These are phyloP conservation scores for Puntigrus tetrazona DNA, from an alignment of 2,113 vertebrate species.

Conservation along the genomic window DNA sequence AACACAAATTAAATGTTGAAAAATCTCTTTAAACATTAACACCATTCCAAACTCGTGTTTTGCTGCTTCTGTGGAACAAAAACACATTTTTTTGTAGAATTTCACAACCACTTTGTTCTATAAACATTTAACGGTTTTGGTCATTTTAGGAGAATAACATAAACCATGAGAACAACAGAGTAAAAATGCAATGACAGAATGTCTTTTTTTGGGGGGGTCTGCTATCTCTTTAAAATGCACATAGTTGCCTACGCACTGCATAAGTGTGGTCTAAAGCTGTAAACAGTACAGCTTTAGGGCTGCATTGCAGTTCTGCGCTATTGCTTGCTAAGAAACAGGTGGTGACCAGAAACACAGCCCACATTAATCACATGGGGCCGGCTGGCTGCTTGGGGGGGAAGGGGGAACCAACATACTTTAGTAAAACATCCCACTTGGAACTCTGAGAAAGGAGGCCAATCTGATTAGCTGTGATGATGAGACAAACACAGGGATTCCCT, in stretches of 20 bases:
- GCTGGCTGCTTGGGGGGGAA: not conserved
- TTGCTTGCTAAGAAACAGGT: conserved; percentile 62
- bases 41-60: not conserved
- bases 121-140: not conserved
- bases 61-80: not conserved
- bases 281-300: not conserved
- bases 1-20: too few species aligned
- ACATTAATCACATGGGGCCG: conserved; percentile 64
- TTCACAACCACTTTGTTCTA: not conserved
- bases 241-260: not conserved
- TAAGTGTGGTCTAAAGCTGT: not conserved
- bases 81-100: not conserved
- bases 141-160: not conserved
- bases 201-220: not conserved
- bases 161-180: not conserved
- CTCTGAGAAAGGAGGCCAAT: conserved; percentile 68
- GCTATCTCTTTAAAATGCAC: not conserved
- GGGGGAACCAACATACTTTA: conserved; percentile 56
- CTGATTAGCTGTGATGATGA: conserved; percentile 66
- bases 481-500: conserved; percentile 61
- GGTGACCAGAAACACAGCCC: conserved; percentile 55
- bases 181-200: not conserved
- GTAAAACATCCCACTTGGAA: conserved; percentile 61
- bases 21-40: not conserved
- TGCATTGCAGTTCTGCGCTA: not conserved